phyloP scores from a whole-genome alignment of 2,888 invertebrate genomes.

The Myathropa florea region DNA sequence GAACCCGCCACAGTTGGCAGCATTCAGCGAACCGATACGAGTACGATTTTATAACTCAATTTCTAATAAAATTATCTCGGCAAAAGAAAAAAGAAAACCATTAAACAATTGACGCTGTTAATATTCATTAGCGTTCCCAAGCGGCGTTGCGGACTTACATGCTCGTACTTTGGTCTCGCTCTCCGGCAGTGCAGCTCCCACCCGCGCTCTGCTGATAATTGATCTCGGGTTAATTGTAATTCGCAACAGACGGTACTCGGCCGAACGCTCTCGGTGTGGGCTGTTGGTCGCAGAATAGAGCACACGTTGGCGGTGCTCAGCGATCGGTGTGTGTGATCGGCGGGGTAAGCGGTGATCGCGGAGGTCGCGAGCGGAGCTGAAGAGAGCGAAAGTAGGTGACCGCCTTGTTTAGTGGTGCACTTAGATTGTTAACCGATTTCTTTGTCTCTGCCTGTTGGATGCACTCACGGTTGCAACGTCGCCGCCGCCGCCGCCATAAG shows the following conservation, averaged over 20 bases:
- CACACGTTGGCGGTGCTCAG: conserved; percentile 29
- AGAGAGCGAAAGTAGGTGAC: conserved; percentile 63
- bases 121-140: conserved; percentile 41
- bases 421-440: conserved; percentile 36
- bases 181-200: background rate
- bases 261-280: conserved; percentile 17
- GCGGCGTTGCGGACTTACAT: background rate
- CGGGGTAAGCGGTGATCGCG: background rate
- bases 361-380: background rate
- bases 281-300: conserved; percentile 15
- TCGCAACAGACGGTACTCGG: conserved; percentile 48
- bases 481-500: background rate
- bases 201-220: conserved; percentile 34
- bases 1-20: conserved; percentile 14
- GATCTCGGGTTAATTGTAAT: conserved; percentile 68
- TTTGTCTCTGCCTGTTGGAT: conserved; percentile 18
- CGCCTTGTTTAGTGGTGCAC: conserved; percentile 56
- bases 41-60: conserved; percentile 50
- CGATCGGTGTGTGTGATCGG: background rate
- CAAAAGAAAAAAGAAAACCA: conserved; percentile 8
- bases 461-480: conserved; percentile 1
- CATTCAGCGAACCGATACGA: conserved; percentile 27
- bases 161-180: background rate
- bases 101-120: conserved; percentile 59
- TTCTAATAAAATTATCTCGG: conserved; percentile 42